phyloP scores from a whole-genome alignment of 2,797 vertebrate species.

The Notamacropus eugenii region DNA sequence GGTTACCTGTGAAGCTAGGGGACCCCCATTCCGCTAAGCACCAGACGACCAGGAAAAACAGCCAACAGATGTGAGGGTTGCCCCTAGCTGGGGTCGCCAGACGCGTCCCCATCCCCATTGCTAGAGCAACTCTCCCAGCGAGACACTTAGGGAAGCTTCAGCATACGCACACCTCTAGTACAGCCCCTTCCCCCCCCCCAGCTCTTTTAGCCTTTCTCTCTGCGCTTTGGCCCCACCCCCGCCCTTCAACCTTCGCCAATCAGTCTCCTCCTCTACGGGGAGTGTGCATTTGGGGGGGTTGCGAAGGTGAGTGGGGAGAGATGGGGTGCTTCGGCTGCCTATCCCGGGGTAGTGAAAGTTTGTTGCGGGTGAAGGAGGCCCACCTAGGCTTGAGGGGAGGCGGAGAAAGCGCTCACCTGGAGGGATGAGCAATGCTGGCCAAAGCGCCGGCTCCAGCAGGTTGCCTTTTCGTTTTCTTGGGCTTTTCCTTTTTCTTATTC shows the following conservation, averaged over 20 bases:
- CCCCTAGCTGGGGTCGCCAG: not conserved
- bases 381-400: rapidly evolving
- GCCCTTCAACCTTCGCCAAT: constrained; percentile 65
- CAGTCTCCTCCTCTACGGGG: not conserved
- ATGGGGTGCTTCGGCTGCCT: not conserved
- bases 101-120: constrained; percentile 51
- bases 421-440: not conserved
- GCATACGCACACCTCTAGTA: rapidly evolving
- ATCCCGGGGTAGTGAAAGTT: not conserved
- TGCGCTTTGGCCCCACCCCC: not conserved
- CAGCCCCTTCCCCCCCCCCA: rapidly evolving
- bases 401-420: not conserved
- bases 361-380: not conserved
- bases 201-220: not conserved
- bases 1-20: constrained; percentile 69
- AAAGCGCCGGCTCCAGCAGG: rapidly evolving
- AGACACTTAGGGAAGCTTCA: not conserved
- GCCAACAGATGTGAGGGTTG: not conserved
- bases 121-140: rapidly evolving
- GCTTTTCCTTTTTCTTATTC: not conserved
- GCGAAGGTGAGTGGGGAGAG: not conserved
- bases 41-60: constrained; percentile 58
- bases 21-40: constrained; percentile 34
- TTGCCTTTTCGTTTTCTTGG: not conserved
- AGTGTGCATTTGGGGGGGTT: not conserved